A percentile compares a stretch with the other conserved stretches of the same genome.
Conservation (phyloP, 2,113 vertebrate genomes). For the Thamnaconus septentrionalis region DNA sequence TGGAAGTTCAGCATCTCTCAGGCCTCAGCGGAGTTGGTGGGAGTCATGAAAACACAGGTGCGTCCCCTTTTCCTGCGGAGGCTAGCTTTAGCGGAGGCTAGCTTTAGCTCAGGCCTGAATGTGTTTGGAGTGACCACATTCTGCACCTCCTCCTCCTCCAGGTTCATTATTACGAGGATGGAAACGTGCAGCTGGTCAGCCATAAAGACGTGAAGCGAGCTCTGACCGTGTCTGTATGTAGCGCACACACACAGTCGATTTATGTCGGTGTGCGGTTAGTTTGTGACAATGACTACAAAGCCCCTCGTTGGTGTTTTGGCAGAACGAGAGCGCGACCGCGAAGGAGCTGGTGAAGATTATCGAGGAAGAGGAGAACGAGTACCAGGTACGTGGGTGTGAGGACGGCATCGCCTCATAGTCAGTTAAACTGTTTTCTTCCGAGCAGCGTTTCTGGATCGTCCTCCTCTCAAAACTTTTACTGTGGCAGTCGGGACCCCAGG, state of each 20-base stretch:
- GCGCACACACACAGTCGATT: not conserved
- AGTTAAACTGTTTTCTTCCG: too few relatives aligned
- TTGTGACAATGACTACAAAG: not conserved
- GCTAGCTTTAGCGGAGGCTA: not conserved
- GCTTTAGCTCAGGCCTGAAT: not conserved
- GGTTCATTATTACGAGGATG: slow-evolving; percentile 98
- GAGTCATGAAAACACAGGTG: slow-evolving; percentile 92
- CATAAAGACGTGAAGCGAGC: slow-evolving; percentile 93
- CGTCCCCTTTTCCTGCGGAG: not conserved
- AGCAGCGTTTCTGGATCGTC: too few relatives aligned
- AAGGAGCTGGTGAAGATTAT: slow-evolving; percentile 95
- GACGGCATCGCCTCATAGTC: not conserved
- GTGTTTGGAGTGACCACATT: not conserved
- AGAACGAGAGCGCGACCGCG: slow-evolving; percentile 91
- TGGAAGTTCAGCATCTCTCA: slow-evolving; percentile 93
- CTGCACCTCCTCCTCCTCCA: slow-evolving; percentile 42
- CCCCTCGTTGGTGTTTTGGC: slow-evolving; percentile 13
- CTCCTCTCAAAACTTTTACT: too few relatives aligned
- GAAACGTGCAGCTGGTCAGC: slow-evolving; percentile 95
- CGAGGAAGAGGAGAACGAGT: slow-evolving; percentile 91
- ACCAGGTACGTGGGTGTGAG: slow-evolving; percentile 82
- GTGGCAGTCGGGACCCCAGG: too few relatives aligned
- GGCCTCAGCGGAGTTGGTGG: slow-evolving; percentile 84
- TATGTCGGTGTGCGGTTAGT: not conserved
- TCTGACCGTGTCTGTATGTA: slow-evolving; percentile 86